Percentiles rank a stretch among this genome's conserved stretches.
Conservation (phyloP, 2,888 invertebrate species). For the Aspidiotus rigidus region DNA sequence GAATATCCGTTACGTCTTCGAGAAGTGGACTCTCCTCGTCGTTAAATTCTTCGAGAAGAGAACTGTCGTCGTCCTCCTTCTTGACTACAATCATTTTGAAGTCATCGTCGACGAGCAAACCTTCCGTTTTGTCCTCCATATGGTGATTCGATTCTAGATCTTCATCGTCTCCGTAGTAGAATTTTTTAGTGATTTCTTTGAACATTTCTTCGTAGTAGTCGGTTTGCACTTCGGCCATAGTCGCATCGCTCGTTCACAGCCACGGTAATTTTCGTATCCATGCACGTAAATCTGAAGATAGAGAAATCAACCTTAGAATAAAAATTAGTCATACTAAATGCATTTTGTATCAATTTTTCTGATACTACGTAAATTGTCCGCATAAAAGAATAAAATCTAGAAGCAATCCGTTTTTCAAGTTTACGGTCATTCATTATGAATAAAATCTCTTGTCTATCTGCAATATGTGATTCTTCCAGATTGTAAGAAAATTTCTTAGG, state of each 20-base stretch:
- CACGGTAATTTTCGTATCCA: constrained; percentile 10
- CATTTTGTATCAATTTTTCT: too few relatives aligned
- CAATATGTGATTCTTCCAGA: too few relatives aligned
- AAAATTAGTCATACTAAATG: too few relatives aligned
- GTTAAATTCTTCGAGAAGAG: not conserved
- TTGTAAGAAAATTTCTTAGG: too few relatives aligned
- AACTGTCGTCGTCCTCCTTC: constrained; percentile 11
- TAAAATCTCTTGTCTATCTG: too few relatives aligned
- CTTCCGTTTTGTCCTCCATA: constrained; percentile 28
- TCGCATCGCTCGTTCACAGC: constrained; percentile 20
- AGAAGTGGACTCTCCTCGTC: constrained; percentile 18
- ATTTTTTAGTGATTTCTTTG: constrained; percentile 83
- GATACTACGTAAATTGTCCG: too few relatives aligned
- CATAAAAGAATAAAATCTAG: too few relatives aligned
- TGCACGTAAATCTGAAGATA: constrained; percentile 23
- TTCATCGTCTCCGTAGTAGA: constrained; percentile 70
- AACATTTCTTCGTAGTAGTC: constrained; percentile 75
- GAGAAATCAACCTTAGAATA: not conserved
- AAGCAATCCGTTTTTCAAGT: too few relatives aligned
- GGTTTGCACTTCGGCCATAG: constrained; percentile 45
- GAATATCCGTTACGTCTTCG: constrained; percentile 9
- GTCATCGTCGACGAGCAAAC: constrained; percentile 1
- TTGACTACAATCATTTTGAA: constrained; percentile 2
- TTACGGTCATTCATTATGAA: too few relatives aligned
- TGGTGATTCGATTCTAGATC: constrained; percentile 41